Base-by-base conservation (phyloP, 2,113 vertebrate species). In the Pollimyrus isidori region DNA sequence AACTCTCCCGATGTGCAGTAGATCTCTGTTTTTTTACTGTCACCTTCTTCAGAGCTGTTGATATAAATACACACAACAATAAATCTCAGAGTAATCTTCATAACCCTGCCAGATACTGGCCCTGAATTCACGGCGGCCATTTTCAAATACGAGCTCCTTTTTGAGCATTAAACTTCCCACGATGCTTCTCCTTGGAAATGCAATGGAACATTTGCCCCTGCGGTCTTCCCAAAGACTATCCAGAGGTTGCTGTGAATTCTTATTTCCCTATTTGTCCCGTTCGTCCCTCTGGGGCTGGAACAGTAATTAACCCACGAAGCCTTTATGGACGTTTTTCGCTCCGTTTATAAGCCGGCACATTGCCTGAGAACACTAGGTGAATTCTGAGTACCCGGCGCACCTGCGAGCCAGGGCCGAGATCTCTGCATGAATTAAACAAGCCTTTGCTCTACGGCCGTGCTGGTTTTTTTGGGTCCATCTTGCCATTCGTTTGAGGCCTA, bases 261-360 rank as follows among this genome's bases (percentile, higher is more conserved):
- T 93, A 89, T 88, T 50, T 48, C 42, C 88, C 49, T 89, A 89
- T 91, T 93, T 92, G 76, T 88, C 91, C 92, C 89, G 73, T 80
- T 58, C 91, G 89, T 90, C 88, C 93, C 94, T 92, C 91, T 45
- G 52, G 93, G 92, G 94, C 93, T 91, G 82, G 89, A 91, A 90
- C 92, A 91, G 94, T 95, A 95, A 96, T 95, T 95, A 95, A 95
- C 92, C 91, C 90, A 94, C 94, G 92, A 94, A 93, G 93, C 95
- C 93, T 92, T 91, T 91, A 90, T n/a, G 58, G 65, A 65, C 42
- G 62, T 87, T 82, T 85, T 82, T 90, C 73, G n/a, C 73, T 46
- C 52, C 42, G 89, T 92, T 91, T 93, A 50, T 89, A 50, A 88
- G 91, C 89, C 82, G 88, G 89, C 90, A 91, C 91, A 87, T 83